Evolutionary conservation across 2,797 vertebrate genomes (phyloP).

Genomic region (Acipenser transmontanus): DNA sequence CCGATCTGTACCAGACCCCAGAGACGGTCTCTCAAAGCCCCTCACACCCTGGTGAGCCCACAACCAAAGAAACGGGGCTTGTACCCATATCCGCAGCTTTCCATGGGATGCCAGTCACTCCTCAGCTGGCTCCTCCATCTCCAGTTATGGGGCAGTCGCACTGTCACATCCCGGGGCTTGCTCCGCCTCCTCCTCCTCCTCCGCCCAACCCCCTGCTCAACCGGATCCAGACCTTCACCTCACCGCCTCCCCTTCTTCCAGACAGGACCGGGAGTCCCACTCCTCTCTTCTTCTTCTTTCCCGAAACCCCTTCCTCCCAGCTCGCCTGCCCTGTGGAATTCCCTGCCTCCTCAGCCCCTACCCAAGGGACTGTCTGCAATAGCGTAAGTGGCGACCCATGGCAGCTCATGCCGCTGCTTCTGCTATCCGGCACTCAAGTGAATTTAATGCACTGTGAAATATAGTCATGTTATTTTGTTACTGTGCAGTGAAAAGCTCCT

Average conservation of each 20-base stretch:
- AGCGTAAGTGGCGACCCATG: not conserved
- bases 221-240: not conserved
- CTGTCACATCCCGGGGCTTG: slow-evolving; percentile 11
- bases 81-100: slow-evolving; percentile 20
- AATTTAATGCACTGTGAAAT: no score
- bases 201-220: slow-evolving; percentile 9
- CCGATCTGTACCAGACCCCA: slow-evolving; percentile 34
- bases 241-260: not conserved
- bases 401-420: not conserved
- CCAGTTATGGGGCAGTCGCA: slow-evolving; percentile 25
- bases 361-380: slow-evolving; percentile 14
- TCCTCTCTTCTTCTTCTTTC: slow-evolving; percentile 21
- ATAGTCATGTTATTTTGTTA: no score
- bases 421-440: no score
- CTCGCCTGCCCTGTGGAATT: slow-evolving; percentile 16
- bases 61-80: slow-evolving; percentile 16
- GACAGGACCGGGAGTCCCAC: slow-evolving; percentile 13
- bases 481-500: no score
- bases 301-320: slow-evolving; percentile 13
- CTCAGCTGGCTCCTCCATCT: slow-evolving; percentile 22
- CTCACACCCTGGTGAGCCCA: no score
- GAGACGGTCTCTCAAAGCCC: slow-evolving; percentile 27
- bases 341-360: not conserved
- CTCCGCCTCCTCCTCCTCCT: not conserved
- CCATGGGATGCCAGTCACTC: slow-evolving; percentile 28